Evolutionary conservation across 2,797 vertebrate genomes (phyloP).

Genomic region (Brotula barbata): DNA sequence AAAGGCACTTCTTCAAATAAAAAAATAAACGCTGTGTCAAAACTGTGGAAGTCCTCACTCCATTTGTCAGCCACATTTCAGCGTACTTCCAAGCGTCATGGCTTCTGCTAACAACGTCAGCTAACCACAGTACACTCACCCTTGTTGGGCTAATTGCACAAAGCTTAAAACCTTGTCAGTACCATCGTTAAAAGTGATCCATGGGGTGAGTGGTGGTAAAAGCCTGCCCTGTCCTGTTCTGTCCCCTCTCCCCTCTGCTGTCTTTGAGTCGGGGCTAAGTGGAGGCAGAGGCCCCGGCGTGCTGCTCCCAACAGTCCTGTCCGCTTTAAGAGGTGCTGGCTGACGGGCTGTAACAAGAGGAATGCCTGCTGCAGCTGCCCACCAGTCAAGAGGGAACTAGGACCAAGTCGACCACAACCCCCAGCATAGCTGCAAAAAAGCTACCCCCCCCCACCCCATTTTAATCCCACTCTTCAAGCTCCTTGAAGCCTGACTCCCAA

Average conservation of each 20-base stretch:
- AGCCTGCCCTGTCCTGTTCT: conserved; percentile 11
- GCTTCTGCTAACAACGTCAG: conserved; percentile 2
- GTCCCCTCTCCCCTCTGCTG: background rate
- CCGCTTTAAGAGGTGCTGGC: conserved; percentile 66
- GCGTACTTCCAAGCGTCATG: conserved; percentile 25
- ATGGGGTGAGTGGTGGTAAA: conserved; percentile 47
- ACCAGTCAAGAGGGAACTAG: conserved; percentile 17
- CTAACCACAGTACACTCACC: conserved; percentile 10
- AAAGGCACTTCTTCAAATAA: conserved; percentile 6
- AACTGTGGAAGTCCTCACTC: conserved; percentile 28
- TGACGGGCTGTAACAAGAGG: conserved; percentile 56
- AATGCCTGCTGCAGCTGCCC: conserved; percentile 56
- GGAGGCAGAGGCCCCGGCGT: conserved; percentile 37
- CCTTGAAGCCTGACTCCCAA: conserved; percentile 16
- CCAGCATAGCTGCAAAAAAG: background rate
- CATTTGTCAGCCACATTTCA: background rate
- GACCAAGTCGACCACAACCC: conserved; percentile 13
- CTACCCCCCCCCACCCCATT: conserved; percentile 20
- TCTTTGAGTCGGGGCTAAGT: conserved; percentile 9
- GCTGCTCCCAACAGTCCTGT: conserved; percentile 36
- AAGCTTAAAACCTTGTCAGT: conserved; percentile 23
- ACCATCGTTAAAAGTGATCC: conserved; percentile 57
- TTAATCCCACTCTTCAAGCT: conserved; percentile 42
- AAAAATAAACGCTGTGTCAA: background rate
- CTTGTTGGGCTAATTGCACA: background rate